These are phyloP conservation scores for Rhabdophis nuchalis DNA, from an alignment of 2,797 vertebrate genomes.

Conservation along the genomic window DNA sequence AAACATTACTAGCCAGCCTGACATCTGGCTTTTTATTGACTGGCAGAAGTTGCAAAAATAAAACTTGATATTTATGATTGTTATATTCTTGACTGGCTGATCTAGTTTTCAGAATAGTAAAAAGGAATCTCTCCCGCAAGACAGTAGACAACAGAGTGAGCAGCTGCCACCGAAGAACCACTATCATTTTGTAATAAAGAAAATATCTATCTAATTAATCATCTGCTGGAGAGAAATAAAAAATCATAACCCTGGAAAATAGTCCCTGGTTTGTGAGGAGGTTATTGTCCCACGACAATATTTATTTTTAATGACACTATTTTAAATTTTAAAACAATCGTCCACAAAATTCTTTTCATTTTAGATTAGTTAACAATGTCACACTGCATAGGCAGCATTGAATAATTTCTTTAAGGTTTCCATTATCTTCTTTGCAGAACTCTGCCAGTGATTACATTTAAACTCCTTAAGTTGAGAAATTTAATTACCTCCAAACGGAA, in stretches of 20 bases:
- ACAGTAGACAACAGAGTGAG: not conserved
- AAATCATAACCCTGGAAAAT: conserved; percentile 46
- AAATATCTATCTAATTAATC: conserved; percentile 66
- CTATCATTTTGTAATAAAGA: conserved; percentile 51
- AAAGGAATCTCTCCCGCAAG: not conserved
- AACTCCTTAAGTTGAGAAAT: not conserved
- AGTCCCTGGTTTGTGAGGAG: conserved; percentile 58
- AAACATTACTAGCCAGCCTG: conserved; percentile 17
- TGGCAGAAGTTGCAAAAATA: conserved; percentile 32
- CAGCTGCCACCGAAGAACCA: conserved; percentile 47
- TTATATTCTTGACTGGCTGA: conserved; percentile 31
- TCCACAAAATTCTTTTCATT: conserved; percentile 45
- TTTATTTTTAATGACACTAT: conserved; percentile 51
- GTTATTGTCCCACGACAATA: conserved; percentile 58
- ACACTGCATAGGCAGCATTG: not conserved
- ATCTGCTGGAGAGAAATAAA: conserved; percentile 55
- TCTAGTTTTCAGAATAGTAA: conserved; percentile 9
- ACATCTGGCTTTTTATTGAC: conserved; percentile 38
- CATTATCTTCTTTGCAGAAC: not conserved
- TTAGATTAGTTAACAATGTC: conserved; percentile 12
- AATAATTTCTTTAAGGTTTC: not conserved
- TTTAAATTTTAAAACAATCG: conserved; percentile 66
- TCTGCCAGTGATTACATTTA: not conserved
- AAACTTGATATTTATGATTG: not conserved
- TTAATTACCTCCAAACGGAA: not conserved